Percentiles rank a stretch among this genome's conserved stretches.
Evolutionary conservation across 2,113 vertebrate species (phyloP).

Genomic region (Phalacrocorax aristotelis): DNA sequence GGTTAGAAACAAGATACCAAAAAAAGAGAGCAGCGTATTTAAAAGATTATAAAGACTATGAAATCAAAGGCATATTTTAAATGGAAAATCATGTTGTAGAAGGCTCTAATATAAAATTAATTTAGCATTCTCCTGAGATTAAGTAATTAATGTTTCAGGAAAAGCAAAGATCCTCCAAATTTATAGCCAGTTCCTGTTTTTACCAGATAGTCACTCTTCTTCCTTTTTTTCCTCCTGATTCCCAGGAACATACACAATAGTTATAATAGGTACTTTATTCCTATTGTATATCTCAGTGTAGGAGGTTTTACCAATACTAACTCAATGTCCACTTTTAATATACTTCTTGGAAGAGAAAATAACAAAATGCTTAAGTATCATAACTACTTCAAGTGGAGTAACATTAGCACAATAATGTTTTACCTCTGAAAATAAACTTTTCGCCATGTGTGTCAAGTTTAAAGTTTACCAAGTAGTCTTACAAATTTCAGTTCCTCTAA

Average conservation of each 20-base stretch:
- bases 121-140: constrained; percentile 70
- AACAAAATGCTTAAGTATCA: neutral
- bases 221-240: neutral
- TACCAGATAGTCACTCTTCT: constrained; percentile 14
- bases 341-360: neutral
- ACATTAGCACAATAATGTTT: neutral
- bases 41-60: constrained; percentile 59
- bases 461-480: neutral
- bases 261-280: constrained; percentile 6
- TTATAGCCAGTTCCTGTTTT: constrained; percentile 64
- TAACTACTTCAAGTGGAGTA: neutral
- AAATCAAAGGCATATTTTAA: constrained; percentile 69
- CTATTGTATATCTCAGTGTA: neutral
- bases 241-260: neutral
- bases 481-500: neutral
- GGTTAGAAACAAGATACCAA: constrained; percentile 63
- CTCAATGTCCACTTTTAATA: neutral
- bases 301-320: neutral
- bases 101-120: constrained; percentile 70
- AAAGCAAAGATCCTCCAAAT: constrained; percentile 62
- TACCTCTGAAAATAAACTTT: neutral
- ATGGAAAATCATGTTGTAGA: constrained; percentile 44
- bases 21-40: constrained; percentile 56
- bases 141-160: constrained; percentile 64
- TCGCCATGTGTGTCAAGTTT: neutral